These are phyloP conservation scores for Cisticola juncidis DNA, from an alignment of 2,113 vertebrate species.

Conservation along the genomic window DNA sequence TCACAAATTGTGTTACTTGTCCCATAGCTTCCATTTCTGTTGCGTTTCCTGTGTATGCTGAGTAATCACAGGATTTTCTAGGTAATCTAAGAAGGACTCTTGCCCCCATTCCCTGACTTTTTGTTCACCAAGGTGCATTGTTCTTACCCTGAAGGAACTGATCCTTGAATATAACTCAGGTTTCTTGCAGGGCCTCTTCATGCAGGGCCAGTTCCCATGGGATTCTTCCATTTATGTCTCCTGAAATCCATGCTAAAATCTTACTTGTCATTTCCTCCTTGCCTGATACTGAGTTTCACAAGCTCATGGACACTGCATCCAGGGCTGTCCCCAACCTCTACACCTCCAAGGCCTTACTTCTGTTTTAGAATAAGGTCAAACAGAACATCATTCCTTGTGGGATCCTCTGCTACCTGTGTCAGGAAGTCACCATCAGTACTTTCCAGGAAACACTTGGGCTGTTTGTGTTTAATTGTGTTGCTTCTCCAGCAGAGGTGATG, in stretches of 20 bases:
- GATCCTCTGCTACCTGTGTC: accelerated
- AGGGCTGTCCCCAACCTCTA: background rate
- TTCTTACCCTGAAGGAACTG: background rate
- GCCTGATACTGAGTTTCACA: background rate
- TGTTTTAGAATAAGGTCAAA: background rate
- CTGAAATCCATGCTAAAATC: background rate
- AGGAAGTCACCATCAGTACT: background rate
- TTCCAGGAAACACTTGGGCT: background rate
- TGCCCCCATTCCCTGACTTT: background rate
- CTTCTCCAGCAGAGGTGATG: background rate
- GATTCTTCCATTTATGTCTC: background rate
- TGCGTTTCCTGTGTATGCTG: background rate
- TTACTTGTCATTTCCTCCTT: background rate
- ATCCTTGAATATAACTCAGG: background rate
- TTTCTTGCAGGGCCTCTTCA: background rate
- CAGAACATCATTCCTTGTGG: background rate
- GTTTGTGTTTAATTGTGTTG: background rate
- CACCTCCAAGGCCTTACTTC: background rate
- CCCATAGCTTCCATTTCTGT: background rate
- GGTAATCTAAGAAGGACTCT: background rate
- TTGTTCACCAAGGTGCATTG: background rate
- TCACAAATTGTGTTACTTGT: background rate
- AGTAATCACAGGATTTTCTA: background rate
- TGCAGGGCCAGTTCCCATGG: accelerated
- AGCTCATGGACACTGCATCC: background rate